Base-by-base conservation (phyloP, 1,140 invertebrate genomes). In the Eriocheir sinensis region DNA sequence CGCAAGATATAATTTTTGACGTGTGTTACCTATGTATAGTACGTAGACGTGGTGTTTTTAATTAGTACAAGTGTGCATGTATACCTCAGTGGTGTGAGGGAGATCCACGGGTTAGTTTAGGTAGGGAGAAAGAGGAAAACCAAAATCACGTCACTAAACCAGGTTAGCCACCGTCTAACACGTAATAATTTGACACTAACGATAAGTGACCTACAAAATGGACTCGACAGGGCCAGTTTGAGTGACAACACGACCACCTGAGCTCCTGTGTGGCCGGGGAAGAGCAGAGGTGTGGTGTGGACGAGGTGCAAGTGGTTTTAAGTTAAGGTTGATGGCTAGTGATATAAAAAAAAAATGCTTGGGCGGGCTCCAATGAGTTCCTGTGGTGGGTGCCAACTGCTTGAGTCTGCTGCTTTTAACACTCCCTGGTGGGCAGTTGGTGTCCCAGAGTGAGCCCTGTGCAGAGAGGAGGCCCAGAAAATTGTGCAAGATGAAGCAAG, bases 331-430 rank as follows among this genome's bases (percentile, higher is more conserved):
- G n/a, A n/a, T n/a, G n/a, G n/a, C n/a, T n/a, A n/a, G n/a, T n/a
- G n/a, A n/a, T n/a, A n/a, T n/a, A n/a, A n/a, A n/a, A n/a, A n/a
- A n/a, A n/a, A n/a, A n/a, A n/a, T 80, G 90, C 80, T 92, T 92
- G 91, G 91, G 91, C 32, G 79, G 80, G 53, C 90, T 91, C 90
- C 90, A 92, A 79, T 48, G 15, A 48, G 83, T 48, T 91, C 89
- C 89, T 83, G 91, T 41, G 91, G 83, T 83, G 44, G 60, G 79
- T 92, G 91, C 91, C 91, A 92, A 92, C 91, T 92, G 40, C 72
- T 92, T 44, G 1, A 83, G 40, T 41, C 41, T 36, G 91, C 91
- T 92, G 34, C 41, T 92, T 92, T 92, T 92, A 92, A 92, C 91
- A 81, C 44, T n/a, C 53, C 27, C 38, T 81, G 60, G 34, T 44